Evolutionary conservation across 1,140 invertebrate genomes (phyloP).

Genomic region (Aphelinus certus): DNA sequence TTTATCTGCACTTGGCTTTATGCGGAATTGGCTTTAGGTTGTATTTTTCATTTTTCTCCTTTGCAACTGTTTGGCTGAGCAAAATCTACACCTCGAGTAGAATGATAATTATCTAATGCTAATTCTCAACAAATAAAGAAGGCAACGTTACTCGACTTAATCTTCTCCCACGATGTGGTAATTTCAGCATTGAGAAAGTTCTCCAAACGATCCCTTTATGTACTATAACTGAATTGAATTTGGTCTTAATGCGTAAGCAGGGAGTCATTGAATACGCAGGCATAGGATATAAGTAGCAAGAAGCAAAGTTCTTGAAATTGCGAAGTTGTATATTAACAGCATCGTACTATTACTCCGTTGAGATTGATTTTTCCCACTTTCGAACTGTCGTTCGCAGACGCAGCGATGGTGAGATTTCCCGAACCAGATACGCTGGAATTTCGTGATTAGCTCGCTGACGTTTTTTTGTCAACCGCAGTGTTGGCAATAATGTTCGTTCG

Average conservation of each 20-base stretch:
- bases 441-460: slow-evolving; percentile 52
- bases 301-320: slow-evolving; percentile 8
- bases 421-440: slow-evolving; percentile 49
- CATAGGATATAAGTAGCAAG: background rate
- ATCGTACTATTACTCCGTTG: slow-evolving; percentile 23
- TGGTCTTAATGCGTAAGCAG: too few species aligned
- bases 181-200: too few species aligned
- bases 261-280: too few species aligned
- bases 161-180: too few species aligned
- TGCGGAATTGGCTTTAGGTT: background rate
- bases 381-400: slow-evolving; percentile 49
- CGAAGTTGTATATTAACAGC: slow-evolving; percentile 10
- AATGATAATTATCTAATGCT: too few species aligned
- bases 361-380: slow-evolving; percentile 58
- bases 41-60: too few species aligned
- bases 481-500: slow-evolving; percentile 63
- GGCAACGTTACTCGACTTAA: too few species aligned
- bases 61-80: too few species aligned
- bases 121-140: too few species aligned
- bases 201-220: too few species aligned
- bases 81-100: too few species aligned
- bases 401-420: slow-evolving; percentile 45
- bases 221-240: too few species aligned
- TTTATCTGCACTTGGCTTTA: background rate
- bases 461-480: slow-evolving; percentile 48